Evolutionary conservation across 2,797 vertebrate species (phyloP), one percentile per base, ranked within the genome.

Genomic region (Leptatherina wallacei): DNA sequence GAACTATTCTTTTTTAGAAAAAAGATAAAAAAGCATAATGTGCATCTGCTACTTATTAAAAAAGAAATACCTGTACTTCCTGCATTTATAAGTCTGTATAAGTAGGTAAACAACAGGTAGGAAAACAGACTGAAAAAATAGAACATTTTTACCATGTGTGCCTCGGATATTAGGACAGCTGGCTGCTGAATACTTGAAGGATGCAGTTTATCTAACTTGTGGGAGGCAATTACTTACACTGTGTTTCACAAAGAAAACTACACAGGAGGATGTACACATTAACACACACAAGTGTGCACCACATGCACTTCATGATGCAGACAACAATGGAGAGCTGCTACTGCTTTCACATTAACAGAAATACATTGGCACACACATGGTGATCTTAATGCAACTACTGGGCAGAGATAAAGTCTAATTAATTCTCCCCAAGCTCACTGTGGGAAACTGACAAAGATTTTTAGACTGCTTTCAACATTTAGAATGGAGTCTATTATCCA

Each of bases 131-230:
- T 69, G 0, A 35, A 55, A 55, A 2, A 24, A 44, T 56, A 65
- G 51, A 64, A 54, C 0, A 24, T 54, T 80, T 75, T 32, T 76
- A 72, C 78, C 75, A 78, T 69, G 69, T 87, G 83, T 79, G 52
- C 24, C 22, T 73, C 6, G 4, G 69, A 79, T 84, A 84, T 73
- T 69, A 77, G 64, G 83, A 88, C 82, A 90, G 88, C 85, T 91
- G 85, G 77, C 78, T 78, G 77, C 67, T 89, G 80, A 89, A 87
- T 81, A 85, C 81, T 83, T 85, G 75, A 89, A 85, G 52, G 78
- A 82, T 85, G 71, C 84, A 77, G 87, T 89, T 88, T 89, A 86
- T 85, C 77, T 75, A 72, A 88, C 69, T 89, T 83, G 82, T 88
- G 80, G 84, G 77, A 90, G 84, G 83, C 74, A 88, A 89, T 89